Evolutionary conservation across 2,113 vertebrate genomes (phyloP).

Genomic region (Lophius piscatorius): DNA sequence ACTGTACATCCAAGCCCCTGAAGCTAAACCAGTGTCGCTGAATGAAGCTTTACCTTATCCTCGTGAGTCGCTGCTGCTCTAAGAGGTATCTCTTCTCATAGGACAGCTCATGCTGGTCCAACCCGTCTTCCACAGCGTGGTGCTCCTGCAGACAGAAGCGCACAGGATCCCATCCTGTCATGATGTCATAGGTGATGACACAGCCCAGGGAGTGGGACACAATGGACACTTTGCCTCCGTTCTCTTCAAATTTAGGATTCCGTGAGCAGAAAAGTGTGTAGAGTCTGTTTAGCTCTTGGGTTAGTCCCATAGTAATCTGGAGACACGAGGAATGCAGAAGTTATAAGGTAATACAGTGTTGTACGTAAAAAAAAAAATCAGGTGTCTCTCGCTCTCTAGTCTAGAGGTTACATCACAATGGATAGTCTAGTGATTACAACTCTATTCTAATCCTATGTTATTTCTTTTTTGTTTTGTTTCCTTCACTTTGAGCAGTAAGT

Average conservation of each 20-base stretch:
- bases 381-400: too few relatives aligned
- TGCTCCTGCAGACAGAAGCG: constrained; percentile 91
- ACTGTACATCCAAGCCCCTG: too few relatives aligned
- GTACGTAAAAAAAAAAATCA: neutral
- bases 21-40: neutral
- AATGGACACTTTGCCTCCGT: constrained; percentile 95
- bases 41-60: constrained; percentile 81
- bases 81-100: constrained; percentile 88
- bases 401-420: too few relatives aligned
- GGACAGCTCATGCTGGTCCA: constrained; percentile 85
- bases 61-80: constrained; percentile 87
- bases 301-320: constrained; percentile 95
- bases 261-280: constrained; percentile 97
- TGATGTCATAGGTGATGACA: constrained; percentile 97
- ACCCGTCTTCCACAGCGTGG: constrained; percentile 85
- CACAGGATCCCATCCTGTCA: constrained; percentile 97
- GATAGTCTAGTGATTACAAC: too few relatives aligned
- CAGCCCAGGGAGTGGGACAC: constrained; percentile 97
- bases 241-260: constrained; percentile 92
- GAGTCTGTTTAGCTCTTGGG: constrained; percentile 93
- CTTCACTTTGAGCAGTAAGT: too few relatives aligned
- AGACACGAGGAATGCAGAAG: neutral
- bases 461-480: too few relatives aligned
- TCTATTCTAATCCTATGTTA: too few relatives aligned
- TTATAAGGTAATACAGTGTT: neutral